Percentiles rank a stretch among this genome's conserved stretches.
phyloP scores from a whole-genome alignment of 2,888 invertebrate species.

The Dysmachus trigonus region DNA sequence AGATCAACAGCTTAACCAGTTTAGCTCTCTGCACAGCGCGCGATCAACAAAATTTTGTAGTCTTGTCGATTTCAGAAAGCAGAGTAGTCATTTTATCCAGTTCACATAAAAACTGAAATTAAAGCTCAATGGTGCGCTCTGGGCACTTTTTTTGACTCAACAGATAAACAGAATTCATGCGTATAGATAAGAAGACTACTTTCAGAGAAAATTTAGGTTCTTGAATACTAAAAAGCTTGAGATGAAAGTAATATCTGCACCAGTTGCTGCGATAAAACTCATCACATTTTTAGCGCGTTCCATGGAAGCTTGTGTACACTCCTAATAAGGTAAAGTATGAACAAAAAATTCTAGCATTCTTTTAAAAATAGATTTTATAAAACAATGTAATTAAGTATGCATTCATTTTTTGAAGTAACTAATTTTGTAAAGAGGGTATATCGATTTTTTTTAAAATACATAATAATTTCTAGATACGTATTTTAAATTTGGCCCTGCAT shows the following conservation, averaged over 20 bases:
- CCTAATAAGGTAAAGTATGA: background rate
- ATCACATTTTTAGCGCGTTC: background rate
- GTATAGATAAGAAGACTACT: background rate
- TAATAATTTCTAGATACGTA: background rate
- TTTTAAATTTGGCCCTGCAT: no score
- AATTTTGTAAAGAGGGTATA: background rate
- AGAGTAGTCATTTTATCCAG: background rate
- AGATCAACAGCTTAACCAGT: slow-evolving; percentile 26
- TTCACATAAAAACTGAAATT: background rate
- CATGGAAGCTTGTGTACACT: background rate
- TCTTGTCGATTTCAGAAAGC: background rate
- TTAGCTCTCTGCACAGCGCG: slow-evolving; percentile 1
- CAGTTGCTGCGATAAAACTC: background rate
- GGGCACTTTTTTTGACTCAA: background rate
- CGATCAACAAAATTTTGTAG: background rate
- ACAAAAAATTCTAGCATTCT: background rate
- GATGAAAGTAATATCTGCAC: background rate
- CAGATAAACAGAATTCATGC: background rate
- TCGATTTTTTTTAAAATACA: background rate
- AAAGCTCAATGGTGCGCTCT: background rate
- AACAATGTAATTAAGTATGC: background rate
- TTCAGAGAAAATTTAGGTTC: background rate
- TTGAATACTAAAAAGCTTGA: background rate
- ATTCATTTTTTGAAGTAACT: background rate
- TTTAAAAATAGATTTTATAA: background rate